phyloP scores from a whole-genome alignment of 2,888 invertebrate genomes.

The Drosophila paranaensis region DNA sequence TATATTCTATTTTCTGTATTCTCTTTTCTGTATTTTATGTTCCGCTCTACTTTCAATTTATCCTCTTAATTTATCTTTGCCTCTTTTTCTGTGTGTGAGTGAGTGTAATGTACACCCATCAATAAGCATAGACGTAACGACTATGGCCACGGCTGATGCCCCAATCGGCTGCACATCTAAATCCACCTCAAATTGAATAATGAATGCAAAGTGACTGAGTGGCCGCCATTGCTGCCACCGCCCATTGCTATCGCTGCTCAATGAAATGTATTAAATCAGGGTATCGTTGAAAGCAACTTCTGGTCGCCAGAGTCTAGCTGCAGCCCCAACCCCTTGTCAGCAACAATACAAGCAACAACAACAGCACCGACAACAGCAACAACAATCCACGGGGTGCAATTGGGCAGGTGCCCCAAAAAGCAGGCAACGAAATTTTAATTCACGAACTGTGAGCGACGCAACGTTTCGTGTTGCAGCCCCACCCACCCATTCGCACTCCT shows the following conservation, averaged over 20 bases:
- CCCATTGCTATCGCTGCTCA: conserved; percentile 68
- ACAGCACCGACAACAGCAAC: conserved; percentile 5
- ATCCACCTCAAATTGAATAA: conserved; percentile 75
- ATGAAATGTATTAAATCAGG: conserved; percentile 78
- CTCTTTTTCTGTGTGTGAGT: neutral
- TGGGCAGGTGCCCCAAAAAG: conserved; percentile 52
- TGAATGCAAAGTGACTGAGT: conserved; percentile 74
- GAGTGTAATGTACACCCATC: conserved; percentile 28
- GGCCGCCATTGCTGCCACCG: conserved; percentile 48
- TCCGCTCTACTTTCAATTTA: neutral
- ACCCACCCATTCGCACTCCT: neutral
- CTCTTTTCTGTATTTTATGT: neutral
- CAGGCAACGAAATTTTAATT: conserved; percentile 72
- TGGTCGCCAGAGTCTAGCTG: conserved; percentile 18
- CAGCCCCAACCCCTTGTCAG: neutral
- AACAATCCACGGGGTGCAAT: conserved; percentile 2
- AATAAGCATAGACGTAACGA: conserved; percentile 33
- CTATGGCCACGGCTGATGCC: conserved; percentile 26
- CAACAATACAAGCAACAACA: conserved; percentile 18
- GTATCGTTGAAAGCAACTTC: conserved; percentile 73
- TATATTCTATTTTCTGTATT: too few relatives aligned
- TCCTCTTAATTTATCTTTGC: neutral
- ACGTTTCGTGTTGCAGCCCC: conserved; percentile 4
- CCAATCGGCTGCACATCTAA: conserved; percentile 70
- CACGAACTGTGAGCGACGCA: conserved; percentile 32